These are phyloP conservation scores for Panurus biarmicus DNA, from an alignment of 2,113 vertebrate species.

Conservation along the genomic window DNA sequence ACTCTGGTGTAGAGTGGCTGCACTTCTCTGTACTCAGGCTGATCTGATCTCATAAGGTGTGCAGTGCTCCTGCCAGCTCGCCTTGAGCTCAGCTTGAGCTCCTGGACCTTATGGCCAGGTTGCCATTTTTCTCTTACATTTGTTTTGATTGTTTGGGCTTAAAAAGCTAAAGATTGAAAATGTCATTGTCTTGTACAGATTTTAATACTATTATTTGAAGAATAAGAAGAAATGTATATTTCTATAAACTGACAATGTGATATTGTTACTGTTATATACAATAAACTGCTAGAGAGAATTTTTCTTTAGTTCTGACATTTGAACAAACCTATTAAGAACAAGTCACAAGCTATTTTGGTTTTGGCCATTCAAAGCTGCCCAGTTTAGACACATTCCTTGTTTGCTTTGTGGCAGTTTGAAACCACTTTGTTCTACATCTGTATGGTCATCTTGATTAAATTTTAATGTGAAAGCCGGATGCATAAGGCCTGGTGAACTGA, in stretches of 20 bases:
- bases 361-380: background rate
- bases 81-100: background rate
- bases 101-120: background rate
- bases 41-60: background rate
- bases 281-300: background rate
- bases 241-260: background rate
- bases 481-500: background rate
- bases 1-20: background rate
- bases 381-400: background rate
- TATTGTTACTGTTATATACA: background rate
- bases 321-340: background rate
- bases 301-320: background rate
- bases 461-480: constrained; percentile 26
- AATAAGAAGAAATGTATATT: background rate
- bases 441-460: constrained; percentile 40
- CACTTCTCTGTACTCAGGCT: background rate
- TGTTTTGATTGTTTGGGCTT: background rate
- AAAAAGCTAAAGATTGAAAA: background rate
- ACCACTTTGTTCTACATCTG: constrained; percentile 20
- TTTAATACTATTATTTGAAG: background rate
- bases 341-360: constrained; percentile 6
- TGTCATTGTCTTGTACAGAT: background rate
- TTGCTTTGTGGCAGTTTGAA: constrained; percentile 19
- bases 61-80: background rate
- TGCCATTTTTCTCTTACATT: background rate